phyloP scores from a whole-genome alignment of 2,113 vertebrate genomes.

The Tylochromis polylepis region DNA sequence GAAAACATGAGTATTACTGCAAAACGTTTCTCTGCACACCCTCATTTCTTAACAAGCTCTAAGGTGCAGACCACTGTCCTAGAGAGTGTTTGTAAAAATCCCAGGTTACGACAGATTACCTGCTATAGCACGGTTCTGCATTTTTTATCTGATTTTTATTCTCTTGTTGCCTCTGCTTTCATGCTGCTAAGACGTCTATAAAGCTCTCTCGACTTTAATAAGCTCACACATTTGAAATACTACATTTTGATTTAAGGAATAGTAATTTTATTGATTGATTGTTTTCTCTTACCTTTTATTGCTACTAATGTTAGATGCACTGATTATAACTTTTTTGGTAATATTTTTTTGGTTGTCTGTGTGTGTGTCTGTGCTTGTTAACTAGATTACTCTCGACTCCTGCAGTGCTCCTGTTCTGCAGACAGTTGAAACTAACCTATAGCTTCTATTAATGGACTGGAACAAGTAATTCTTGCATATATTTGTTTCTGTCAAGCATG shows the following conservation, averaged over 20 bases:
- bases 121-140: background rate
- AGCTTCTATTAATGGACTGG: background rate
- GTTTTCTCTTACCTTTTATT: background rate
- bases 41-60: background rate
- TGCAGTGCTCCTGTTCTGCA: background rate
- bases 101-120: background rate
- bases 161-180: background rate
- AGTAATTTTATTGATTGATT: too few relatives aligned
- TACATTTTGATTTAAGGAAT: background rate
- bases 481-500: background rate
- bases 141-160: background rate
- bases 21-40: background rate
- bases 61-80: background rate
- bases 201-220: background rate
- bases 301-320: background rate
- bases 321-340: too few relatives aligned
- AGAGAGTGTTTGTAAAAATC: background rate
- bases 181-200: background rate
- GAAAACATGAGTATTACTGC: background rate
- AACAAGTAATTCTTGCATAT: background rate
- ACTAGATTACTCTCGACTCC: background rate
- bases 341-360: too few relatives aligned
- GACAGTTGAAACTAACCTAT: background rate
- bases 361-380: too few relatives aligned
- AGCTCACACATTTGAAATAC: background rate